Evolutionary conservation across 2,113 vertebrate species (phyloP).

Genomic region (Bujurquina vittata): DNA sequence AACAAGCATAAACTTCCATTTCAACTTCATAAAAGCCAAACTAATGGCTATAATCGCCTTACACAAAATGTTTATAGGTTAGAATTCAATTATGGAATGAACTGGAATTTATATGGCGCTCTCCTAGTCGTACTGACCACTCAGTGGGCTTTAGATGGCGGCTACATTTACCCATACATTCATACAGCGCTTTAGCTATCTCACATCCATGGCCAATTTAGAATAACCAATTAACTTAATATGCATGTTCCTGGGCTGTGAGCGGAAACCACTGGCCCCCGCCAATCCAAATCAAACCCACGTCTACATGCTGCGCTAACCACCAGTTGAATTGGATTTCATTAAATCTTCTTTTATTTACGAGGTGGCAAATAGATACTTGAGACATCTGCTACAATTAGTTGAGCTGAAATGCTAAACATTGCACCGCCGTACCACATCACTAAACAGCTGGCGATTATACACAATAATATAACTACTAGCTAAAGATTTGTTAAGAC

Average conservation of each 20-base stretch:
- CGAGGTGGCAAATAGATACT: not conserved
- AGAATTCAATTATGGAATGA: not conserved
- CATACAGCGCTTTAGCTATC: not conserved
- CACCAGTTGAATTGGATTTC: not conserved
- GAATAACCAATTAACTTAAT: not conserved
- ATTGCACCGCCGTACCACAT: too few species aligned
- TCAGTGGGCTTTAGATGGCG: not conserved
- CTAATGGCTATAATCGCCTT: not conserved
- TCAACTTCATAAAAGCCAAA: not conserved
- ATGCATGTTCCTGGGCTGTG: not conserved
- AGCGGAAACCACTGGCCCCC: not conserved
- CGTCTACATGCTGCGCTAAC: not conserved
- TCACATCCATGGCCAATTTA: not conserved
- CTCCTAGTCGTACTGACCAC: not conserved
- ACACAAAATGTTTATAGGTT: not conserved
- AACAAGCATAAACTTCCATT: not conserved
- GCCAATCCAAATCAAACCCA: not conserved
- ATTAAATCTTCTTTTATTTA: not conserved
- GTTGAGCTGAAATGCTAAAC: too few species aligned
- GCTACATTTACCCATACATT: not conserved
- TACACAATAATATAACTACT: not conserved
- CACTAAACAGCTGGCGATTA: not conserved
- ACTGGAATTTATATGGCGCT: not conserved
- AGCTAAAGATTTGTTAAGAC: not conserved
- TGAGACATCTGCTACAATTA: not conserved